Percentiles rank a stretch among this genome's conserved stretches.
These are phyloP conservation scores for Sympetrum striolatum DNA, from an alignment of 2,888 invertebrate species.

Conservation along the genomic window DNA sequence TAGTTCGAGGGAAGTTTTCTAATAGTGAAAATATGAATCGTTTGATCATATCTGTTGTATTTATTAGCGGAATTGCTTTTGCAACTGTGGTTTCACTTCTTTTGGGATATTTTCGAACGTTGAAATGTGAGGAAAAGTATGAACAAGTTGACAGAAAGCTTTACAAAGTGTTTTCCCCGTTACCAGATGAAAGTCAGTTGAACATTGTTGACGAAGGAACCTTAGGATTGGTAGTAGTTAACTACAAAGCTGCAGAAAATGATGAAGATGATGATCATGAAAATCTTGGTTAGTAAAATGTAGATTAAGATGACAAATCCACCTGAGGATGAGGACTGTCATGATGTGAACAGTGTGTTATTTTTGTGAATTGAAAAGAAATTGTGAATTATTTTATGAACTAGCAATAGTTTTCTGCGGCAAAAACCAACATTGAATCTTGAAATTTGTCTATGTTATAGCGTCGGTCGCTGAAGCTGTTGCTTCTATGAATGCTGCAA, in stretches of 20 bases:
- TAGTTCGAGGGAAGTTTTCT: neutral
- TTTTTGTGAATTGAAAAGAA: too few relatives aligned
- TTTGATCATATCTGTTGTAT: slow-evolving; percentile 48
- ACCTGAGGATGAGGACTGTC: neutral
- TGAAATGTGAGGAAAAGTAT: slow-evolving; percentile 13
- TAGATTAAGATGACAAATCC: neutral
- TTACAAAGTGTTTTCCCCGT: slow-evolving; percentile 46
- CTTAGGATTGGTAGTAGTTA: slow-evolving; percentile 46
- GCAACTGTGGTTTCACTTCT: slow-evolving; percentile 48
- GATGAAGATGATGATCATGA: neutral
- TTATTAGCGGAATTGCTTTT: slow-evolving; percentile 49
- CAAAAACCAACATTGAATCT: neutral
- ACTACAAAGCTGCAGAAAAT: slow-evolving; percentile 31
- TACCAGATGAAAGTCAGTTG: slow-evolving; percentile 49
- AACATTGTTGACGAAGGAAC: slow-evolving; percentile 48
- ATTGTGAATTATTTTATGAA: too few relatives aligned
- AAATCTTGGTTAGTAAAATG: neutral
- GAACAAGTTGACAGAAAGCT: slow-evolving; percentile 28
- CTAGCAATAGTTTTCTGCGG: too few relatives aligned
- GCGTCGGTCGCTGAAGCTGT: slow-evolving; percentile 76
- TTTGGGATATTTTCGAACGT: slow-evolving; percentile 47
- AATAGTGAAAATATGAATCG: slow-evolving; percentile 47
- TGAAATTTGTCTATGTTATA: slow-evolving; percentile 47
- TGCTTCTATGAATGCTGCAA: slow-evolving; percentile 82
- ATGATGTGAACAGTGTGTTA: too few relatives aligned